Base-by-base conservation (phyloP, 1,140 invertebrate species). In the Polypedilum vanderplanki region DNA sequence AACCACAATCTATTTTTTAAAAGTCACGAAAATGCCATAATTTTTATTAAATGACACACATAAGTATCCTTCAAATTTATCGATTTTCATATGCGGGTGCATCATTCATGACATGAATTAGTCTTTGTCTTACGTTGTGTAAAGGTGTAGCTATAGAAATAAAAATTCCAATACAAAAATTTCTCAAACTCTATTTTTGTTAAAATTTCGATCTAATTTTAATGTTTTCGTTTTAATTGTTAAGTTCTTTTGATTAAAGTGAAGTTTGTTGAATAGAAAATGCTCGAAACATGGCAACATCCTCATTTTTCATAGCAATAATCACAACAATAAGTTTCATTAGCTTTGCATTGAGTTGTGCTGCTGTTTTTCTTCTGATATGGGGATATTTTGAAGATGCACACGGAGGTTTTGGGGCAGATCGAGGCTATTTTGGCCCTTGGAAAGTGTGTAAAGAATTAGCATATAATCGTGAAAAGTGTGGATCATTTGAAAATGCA, bases 371-470 rank as follows among this genome's bases (percentile, higher is more conserved):
- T 76, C 83, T 91, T 78, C 92, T 91, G 64, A 87, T 89, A 78
- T 93, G 92, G 91, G 92, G 91, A 75, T 89, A 92, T 80, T 93
- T 90, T 83, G 5, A 46, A 73, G 24, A 74, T 40, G 67, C 10
- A 65, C 41, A 75, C 80, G 79, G 78, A 77, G 81, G 81, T 18
- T 83, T 80, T 77, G 81, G 81, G 75, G 79, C 77, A 41, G 92
- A 94, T 81, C 86, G 86, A 76, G 92, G 93, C 73, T 93, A 94
- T 83, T 95, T 94, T 81, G 91, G 92, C 77, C 92, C 91, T 79
- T 95, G 92, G 90, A 89, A 88, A 77, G 88, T 91, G 74, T 94
- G 92, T 86, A 93, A 93, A 83, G 86, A 89, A 78, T 83, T 93
- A 76, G 84, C 90, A 12, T 93, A 93, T 84, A 90, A 90, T 82